These are phyloP conservation scores for Cirrhinus molitorella DNA, from an alignment of 2,797 vertebrate genomes.

Conservation along the genomic window DNA sequence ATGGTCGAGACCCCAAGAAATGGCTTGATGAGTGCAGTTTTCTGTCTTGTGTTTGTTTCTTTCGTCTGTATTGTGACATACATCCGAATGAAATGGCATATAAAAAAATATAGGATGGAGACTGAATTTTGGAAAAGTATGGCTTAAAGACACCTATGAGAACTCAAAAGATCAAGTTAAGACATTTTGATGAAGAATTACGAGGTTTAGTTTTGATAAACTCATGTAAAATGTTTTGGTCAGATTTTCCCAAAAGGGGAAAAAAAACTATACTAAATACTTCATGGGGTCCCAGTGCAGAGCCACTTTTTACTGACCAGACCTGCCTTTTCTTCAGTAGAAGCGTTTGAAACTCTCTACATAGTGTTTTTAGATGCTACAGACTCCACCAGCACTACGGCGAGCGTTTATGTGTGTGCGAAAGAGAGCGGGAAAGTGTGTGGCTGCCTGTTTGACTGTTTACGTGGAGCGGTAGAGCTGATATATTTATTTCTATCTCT, in stretches of 20 bases:
- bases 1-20: no score
- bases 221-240: background rate
- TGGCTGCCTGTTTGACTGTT: slow-evolving; percentile 57
- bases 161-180: no score
- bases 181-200: background rate
- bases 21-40: no score
- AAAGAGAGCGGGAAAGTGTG: slow-evolving; percentile 27
- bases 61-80: no score
- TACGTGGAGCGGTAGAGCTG: slow-evolving; percentile 52
- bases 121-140: no score
- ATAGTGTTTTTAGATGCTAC: slow-evolving; percentile 7
- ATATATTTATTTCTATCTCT: slow-evolving; percentile 63
- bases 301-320: background rate
- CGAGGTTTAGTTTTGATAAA: background rate
- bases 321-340: background rate
- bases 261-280: background rate
- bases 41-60: no score
- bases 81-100: no score
- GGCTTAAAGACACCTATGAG: no score
- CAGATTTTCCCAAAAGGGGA: background rate
- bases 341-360: background rate
- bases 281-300: background rate
- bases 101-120: no score
- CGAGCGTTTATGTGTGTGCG: background rate
- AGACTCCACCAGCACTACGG: background rate